Conservation (phyloP, 2,888 invertebrate species). For the Hemistola chrysoprasaria region DNA sequence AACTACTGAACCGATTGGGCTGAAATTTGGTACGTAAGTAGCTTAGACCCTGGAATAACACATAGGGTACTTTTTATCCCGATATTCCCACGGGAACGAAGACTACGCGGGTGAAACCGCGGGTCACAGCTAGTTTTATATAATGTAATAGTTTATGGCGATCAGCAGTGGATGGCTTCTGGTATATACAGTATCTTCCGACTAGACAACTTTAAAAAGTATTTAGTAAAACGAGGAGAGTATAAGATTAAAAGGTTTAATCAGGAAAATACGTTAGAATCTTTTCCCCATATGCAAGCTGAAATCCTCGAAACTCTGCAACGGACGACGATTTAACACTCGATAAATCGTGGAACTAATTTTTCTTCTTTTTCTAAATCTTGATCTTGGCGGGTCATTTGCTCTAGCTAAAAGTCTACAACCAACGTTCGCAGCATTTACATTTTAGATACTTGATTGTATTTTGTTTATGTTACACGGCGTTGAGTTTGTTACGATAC, state of each 20-base stretch:
- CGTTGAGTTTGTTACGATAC: conserved; percentile 10
- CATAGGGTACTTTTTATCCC: no score
- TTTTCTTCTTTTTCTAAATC: conserved; percentile 42
- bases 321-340: conserved; percentile 56
- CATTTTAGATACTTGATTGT: conserved; percentile 19
- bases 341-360: conserved; percentile 53
- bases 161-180: no score
- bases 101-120: no score
- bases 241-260: conserved; percentile 34
- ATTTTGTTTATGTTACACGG: conserved; percentile 17
- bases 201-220: no score
- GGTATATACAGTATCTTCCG: no score
- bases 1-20: no score
- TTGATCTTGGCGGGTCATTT: conserved; percentile 20
- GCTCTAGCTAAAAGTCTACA: conserved; percentile 16
- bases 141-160: no score
- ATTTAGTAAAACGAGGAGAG: no score
- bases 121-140: no score
- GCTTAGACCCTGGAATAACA: no score
- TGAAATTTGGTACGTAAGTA: no score
- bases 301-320: conserved; percentile 57
- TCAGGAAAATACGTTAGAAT: conserved; percentile 41
- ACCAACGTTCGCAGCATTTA: conserved; percentile 20
- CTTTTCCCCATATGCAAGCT: conserved; percentile 41
- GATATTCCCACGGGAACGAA: no score